phyloP scores from a whole-genome alignment of 2,797 vertebrate genomes.

The Mallotus villosus region DNA sequence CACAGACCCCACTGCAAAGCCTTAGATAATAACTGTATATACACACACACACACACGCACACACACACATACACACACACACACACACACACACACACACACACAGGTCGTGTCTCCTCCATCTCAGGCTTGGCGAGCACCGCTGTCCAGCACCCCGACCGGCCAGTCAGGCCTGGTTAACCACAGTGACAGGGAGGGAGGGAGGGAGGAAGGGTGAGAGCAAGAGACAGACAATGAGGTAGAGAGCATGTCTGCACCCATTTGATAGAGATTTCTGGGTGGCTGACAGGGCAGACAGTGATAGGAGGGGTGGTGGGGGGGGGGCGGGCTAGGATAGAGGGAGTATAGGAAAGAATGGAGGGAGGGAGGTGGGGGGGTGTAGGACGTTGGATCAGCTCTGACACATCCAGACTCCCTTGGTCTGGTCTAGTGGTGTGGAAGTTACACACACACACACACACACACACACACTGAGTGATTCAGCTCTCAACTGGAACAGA shows the following conservation, averaged over 20 bases:
- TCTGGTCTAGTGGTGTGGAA: slow-evolving; percentile 20
- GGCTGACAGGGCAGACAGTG: slow-evolving; percentile 17
- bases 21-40: background rate
- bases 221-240: background rate
- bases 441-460: background rate
- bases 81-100: slow-evolving; percentile 15
- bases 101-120: background rate
- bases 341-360: slow-evolving; percentile 11
- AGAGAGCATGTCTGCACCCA: background rate
- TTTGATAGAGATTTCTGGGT: slow-evolving; percentile 33
- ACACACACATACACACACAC: slow-evolving; percentile 13
- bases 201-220: slow-evolving; percentile 10
- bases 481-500: slow-evolving; percentile 68
- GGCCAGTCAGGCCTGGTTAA: slow-evolving; percentile 6
- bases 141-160: background rate
- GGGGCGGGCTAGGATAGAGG: slow-evolving; percentile 22
- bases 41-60: slow-evolving; percentile 13
- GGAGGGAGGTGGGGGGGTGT: slow-evolving; percentile 26
- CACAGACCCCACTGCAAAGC: background rate
- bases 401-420: slow-evolving; percentile 62
- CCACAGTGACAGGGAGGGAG: background rate
- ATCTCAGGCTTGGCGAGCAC: background rate
- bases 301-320: background rate
- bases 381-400: slow-evolving; percentile 64
- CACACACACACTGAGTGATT: slow-evolving; percentile 68